phyloP scores from a whole-genome alignment of 2,113 vertebrate species.

The Danio rerio region GRCz12tu NC_133198.1:124501-125000 shows the following conservation, averaged over 20 bases:
- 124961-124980: conserved; percentile 19
- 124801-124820: too few species aligned
- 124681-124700: not conserved
- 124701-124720: not conserved
- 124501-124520: conserved; percentile 42
- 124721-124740: too few species aligned
- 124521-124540: conserved; percentile 54
- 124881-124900: conserved; percentile 8
- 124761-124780: too few species aligned
- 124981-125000: conserved; percentile 1
- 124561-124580: conserved; percentile 32
- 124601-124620: conserved; percentile 12
- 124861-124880: not conserved
- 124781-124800: too few species aligned
- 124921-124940: conserved; percentile 15
- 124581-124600: conserved; percentile 39
- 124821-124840: too few species aligned
- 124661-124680: not conserved
- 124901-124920: not conserved
- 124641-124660: conserved; percentile 26
- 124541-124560: conserved; percentile 51
- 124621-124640: not conserved
- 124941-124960: conserved; percentile 22
- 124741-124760: too few species aligned
- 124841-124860: too few species aligned